These are phyloP conservation scores for Amia ocellicauda DNA, from an alignment of 2,113 vertebrate species.

Conservation along the genomic window DNA sequence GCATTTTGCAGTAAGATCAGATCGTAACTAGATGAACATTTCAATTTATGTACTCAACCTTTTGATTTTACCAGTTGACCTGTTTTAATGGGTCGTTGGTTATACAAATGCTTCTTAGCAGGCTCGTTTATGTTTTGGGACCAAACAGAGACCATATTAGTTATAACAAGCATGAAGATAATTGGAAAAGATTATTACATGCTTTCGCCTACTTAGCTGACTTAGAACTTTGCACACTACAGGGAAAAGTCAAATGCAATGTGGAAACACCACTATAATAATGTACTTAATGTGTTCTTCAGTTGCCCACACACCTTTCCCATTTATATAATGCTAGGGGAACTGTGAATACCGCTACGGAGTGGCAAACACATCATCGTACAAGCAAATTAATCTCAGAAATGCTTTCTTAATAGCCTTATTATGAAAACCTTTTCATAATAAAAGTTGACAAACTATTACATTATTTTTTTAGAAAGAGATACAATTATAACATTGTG, in stretches of 20 bases:
- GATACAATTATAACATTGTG: too few relatives aligned
- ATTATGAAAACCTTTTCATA: too few relatives aligned
- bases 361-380: too few relatives aligned
- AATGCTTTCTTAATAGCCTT: too few relatives aligned
- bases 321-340: too few relatives aligned
- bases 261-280: too few relatives aligned
- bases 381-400: too few relatives aligned
- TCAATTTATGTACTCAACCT: slow-evolving; percentile 8
- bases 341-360: too few relatives aligned
- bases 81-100: neutral
- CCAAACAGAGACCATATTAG: neutral
- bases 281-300: too few relatives aligned
- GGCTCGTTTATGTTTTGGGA: neutral
- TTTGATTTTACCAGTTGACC: slow-evolving; percentile 8
- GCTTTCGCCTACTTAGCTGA: neutral
- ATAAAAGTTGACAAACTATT: too few relatives aligned
- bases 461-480: too few relatives aligned
- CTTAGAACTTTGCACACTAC: slow-evolving; percentile 6
- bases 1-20: slow-evolving; percentile 12
- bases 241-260: neutral
- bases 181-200: slow-evolving; percentile 25
- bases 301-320: too few relatives aligned
- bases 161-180: slow-evolving; percentile 19
- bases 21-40: slow-evolving; percentile 8
- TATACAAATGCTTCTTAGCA: neutral